Conservation (phyloP, 2,888 invertebrate species). For the Epinotia nisella region DNA sequence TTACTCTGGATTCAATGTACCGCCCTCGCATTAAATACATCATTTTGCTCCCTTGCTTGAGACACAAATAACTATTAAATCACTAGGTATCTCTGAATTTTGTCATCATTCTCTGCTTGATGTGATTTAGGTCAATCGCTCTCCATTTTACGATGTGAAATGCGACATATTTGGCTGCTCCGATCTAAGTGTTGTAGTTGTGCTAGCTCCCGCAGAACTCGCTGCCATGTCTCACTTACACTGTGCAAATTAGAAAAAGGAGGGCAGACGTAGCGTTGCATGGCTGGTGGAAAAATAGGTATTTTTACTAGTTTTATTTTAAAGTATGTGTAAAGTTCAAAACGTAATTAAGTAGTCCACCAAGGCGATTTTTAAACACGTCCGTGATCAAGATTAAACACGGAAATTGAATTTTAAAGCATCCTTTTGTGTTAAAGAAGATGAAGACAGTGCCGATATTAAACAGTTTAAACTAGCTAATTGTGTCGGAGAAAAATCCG, state of each 20-base stretch:
- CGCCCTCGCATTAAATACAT: too few relatives aligned
- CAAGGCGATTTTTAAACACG: slow-evolving; percentile 39
- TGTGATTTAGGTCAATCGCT: not conserved
- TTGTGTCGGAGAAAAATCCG: slow-evolving; percentile 62
- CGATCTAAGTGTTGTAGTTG: too few relatives aligned
- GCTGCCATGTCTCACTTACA: too few relatives aligned
- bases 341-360: slow-evolving; percentile 7
- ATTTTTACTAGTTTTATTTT: not conserved
- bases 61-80: too few relatives aligned
- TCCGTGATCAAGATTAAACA: slow-evolving; percentile 54
- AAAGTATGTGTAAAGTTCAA: not conserved
- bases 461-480: slow-evolving; percentile 67
- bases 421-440: slow-evolving; percentile 58
- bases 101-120: not conserved
- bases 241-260: too few relatives aligned
- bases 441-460: slow-evolving; percentile 65
- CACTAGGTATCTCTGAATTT: not conserved
- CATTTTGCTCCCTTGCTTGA: too few relatives aligned
- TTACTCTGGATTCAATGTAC: too few relatives aligned
- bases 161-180: too few relatives aligned
- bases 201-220: too few relatives aligned
- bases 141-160: too few relatives aligned
- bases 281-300: too few relatives aligned
- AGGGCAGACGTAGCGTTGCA: too few relatives aligned
- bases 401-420: slow-evolving; percentile 61